phyloP scores from a whole-genome alignment of 2,797 vertebrate species.

The Heterohyrax brucei region DNA sequence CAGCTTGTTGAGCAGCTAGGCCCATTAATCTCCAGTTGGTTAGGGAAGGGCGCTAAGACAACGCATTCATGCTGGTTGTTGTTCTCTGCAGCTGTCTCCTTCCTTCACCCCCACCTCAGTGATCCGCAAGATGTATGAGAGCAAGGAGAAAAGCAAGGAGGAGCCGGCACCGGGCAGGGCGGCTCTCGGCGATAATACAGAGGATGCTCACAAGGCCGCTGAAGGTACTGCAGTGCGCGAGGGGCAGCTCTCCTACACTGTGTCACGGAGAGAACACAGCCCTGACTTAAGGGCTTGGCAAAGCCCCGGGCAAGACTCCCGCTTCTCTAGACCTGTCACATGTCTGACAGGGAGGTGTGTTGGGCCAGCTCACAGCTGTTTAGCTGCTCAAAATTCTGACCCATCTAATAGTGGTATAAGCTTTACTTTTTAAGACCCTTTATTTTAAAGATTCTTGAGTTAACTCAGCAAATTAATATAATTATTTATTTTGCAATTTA shows the following conservation, averaged over 20 bases:
- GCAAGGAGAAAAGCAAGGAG: conserved; percentile 98
- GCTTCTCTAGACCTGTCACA: background rate
- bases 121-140: conserved; percentile 99
- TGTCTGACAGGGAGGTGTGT: background rate
- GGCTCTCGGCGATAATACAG: conserved; percentile 92
- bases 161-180: conserved; percentile 91
- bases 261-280: background rate
- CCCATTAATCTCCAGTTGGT: background rate
- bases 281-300: background rate
- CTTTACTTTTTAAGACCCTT: background rate
- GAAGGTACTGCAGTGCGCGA: conserved; percentile 92
- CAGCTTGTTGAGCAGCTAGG: background rate
- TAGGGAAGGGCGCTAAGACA: conserved; percentile 13
- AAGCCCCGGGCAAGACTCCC: background rate
- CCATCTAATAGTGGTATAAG: background rate
- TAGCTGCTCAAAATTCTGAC: conserved; percentile 32
- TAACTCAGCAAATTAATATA: conserved; percentile 32
- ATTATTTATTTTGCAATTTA: conserved; percentile 21
- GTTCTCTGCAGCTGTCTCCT: conserved; percentile 94
- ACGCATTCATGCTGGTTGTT: conserved; percentile 59
- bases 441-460: conserved; percentile 2
- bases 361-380: background rate
- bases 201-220: conserved; percentile 92
- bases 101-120: conserved; percentile 99
- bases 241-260: background rate